Percentiles rank a stretch among this genome's conserved stretches.
Evolutionary conservation across 30 jellyfish, hydroid and myxozoan genomes (phyloP).

Genomic region (Morbakka virulenta): DNA sequence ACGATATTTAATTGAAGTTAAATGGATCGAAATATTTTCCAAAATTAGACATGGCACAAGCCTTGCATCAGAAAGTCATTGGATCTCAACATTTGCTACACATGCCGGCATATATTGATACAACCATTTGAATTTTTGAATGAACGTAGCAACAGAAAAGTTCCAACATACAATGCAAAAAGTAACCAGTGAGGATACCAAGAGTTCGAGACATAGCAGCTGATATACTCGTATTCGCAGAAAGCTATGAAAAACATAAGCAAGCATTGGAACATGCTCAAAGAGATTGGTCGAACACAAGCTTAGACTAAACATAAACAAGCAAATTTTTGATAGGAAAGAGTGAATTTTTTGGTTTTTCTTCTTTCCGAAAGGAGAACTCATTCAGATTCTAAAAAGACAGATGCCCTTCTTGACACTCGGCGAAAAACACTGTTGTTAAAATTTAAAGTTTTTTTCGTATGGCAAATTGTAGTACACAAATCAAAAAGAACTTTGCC

Average conservation of each 20-base stretch:
- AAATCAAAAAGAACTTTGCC: constrained; percentile 37
- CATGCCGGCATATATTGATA: background rate
- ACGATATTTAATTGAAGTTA: too few species aligned
- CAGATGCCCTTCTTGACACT: constrained; percentile 22
- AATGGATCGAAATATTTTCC: too few species aligned
- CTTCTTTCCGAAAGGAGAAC: constrained; percentile 33
- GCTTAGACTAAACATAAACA: background rate
- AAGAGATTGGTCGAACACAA: background rate
- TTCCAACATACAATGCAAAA: constrained; percentile 25
- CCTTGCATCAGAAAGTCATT: constrained; percentile 43
- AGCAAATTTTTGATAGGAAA: constrained; percentile 32
- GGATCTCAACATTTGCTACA: constrained; percentile 42
- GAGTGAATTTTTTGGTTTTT: constrained; percentile 30
- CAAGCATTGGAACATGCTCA: background rate
- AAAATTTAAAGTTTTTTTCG: constrained; percentile 41
- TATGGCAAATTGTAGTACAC: constrained; percentile 32
- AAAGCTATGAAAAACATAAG: background rate
- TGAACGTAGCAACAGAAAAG: constrained; percentile 31
- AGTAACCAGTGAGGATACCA: constrained; percentile 6
- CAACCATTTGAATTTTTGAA: constrained; percentile 28
- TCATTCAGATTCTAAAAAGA: constrained; percentile 30
- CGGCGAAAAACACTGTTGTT: constrained; percentile 6
- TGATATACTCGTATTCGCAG: background rate
- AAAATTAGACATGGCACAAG: constrained; percentile 33
- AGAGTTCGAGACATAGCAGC: constrained; percentile 16